Evolutionary conservation across 2,797 vertebrate species (phyloP).

Genomic region (Scarus forsteni): DNA sequence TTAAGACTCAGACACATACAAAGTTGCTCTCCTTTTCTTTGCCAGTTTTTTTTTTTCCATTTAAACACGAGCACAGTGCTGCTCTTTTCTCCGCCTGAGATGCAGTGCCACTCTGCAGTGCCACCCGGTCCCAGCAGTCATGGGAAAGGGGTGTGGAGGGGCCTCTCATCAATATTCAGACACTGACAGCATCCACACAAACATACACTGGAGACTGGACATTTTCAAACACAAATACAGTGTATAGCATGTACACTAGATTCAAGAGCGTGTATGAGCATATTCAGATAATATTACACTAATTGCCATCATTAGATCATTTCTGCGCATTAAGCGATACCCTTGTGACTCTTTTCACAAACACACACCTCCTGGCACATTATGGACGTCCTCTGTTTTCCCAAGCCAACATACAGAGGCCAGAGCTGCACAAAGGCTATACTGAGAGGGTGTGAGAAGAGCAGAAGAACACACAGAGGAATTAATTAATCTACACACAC

Average conservation of each 20-base stretch:
- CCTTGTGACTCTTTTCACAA: conserved; percentile 38
- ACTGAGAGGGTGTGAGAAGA: conserved; percentile 50
- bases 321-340: conserved; percentile 31
- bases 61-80: conserved; percentile 58
- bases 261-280: background rate
- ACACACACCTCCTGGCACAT: conserved; percentile 46
- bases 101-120: conserved; percentile 67
- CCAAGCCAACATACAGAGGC: conserved; percentile 36
- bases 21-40: conserved; percentile 14
- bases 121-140: conserved; percentile 71
- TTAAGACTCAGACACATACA: conserved; percentile 7
- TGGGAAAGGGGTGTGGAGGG: conserved; percentile 68
- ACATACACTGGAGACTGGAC: conserved; percentile 34
- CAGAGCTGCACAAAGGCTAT: conserved; percentile 56
- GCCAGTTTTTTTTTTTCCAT: conserved; percentile 23
- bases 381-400: conserved; percentile 42
- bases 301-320: conserved; percentile 34
- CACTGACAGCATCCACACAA: conserved; percentile 44
- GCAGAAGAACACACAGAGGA: conserved; percentile 46
- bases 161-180: conserved; percentile 82
- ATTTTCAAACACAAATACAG: conserved; percentile 46
- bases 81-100: conserved; percentile 61
- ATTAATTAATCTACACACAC: conserved; percentile 63
- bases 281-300: conserved; percentile 31
- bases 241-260: conserved; percentile 6